These are phyloP conservation scores for Octodon degus DNA, from an alignment of 2,113 vertebrate species.

Conservation along the genomic window DNA sequence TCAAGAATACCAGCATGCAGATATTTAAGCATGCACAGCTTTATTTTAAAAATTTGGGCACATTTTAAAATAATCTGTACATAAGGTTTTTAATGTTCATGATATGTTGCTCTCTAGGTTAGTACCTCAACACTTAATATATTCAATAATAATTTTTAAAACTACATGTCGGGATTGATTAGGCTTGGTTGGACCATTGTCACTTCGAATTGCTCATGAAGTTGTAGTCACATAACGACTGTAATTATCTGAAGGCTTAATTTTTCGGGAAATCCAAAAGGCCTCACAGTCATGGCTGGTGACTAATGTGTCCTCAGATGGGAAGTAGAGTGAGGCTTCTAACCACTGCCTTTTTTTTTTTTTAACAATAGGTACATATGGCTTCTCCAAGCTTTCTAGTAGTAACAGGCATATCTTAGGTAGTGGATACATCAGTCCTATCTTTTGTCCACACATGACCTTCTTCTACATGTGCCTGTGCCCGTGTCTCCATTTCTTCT, in stretches of 20 bases:
- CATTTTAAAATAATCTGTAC: background rate
- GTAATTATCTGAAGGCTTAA: background rate
- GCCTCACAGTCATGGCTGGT: background rate
- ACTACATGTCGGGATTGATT: background rate
- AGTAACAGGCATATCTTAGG: background rate
- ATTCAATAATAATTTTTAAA: background rate
- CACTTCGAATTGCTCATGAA: background rate
- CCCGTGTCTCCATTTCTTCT: background rate
- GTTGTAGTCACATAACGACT: background rate
- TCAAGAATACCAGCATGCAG: background rate
- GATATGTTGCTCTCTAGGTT: background rate
- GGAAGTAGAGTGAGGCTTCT: background rate
- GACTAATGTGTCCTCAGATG: background rate
- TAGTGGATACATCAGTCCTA: background rate
- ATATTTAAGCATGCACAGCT: background rate
- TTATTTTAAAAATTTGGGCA: background rate
- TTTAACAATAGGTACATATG: background rate
- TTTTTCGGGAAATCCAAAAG: background rate
- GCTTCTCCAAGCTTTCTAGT: background rate
- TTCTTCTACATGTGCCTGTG: background rate
- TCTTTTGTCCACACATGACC: background rate
- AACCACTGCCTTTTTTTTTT: background rate
- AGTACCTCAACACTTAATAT: background rate
- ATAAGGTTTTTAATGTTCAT: background rate
- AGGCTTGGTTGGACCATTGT: background rate